phyloP scores from a whole-genome alignment of 2,113 vertebrate species.

The Austrofundulus limnaeus region DNA sequence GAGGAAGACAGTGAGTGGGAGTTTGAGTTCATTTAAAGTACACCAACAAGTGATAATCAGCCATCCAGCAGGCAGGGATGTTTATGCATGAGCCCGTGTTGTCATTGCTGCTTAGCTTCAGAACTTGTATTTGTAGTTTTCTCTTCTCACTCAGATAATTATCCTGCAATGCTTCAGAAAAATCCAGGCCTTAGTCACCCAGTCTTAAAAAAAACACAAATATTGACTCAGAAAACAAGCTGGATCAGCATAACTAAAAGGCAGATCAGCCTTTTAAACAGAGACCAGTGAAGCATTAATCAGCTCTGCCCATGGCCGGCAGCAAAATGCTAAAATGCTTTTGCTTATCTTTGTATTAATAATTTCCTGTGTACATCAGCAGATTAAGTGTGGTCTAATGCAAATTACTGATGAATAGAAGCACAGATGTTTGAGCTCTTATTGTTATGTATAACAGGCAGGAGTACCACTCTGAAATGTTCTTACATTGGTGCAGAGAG shows the following conservation, averaged over 20 bases:
- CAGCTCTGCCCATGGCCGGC: constrained; percentile 37
- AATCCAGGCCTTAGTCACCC: constrained; percentile 55
- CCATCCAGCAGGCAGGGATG: not conserved
- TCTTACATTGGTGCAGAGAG: constrained; percentile 14
- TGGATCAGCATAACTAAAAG: constrained; percentile 69
- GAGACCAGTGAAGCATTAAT: constrained; percentile 69
- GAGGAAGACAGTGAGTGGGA: constrained; percentile 91
- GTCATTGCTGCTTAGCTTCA: constrained; percentile 30
- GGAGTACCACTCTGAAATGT: constrained; percentile 30
- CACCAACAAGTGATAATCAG: not conserved
- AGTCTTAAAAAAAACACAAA: constrained; percentile 46
- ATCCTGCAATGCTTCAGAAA: constrained; percentile 45
- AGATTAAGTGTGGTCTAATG: constrained; percentile 65
- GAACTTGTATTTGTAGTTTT: constrained; percentile 17
- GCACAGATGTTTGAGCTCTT: constrained; percentile 45
- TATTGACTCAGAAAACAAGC: constrained; percentile 67
- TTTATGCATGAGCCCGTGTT: constrained; percentile 22
- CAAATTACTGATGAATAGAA: constrained; percentile 53
- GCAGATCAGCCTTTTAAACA: constrained; percentile 67
- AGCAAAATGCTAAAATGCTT: constrained; percentile 57
- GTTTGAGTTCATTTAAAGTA: not conserved
- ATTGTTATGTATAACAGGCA: constrained; percentile 37
- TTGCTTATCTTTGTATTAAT: constrained; percentile 68
- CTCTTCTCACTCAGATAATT: constrained; percentile 50
- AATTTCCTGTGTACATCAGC: constrained; percentile 62